Evolutionary conservation across 2,797 vertebrate species (phyloP), one percentile per base, ranked within the genome.

Genomic region (Cygnus olor): DNA sequence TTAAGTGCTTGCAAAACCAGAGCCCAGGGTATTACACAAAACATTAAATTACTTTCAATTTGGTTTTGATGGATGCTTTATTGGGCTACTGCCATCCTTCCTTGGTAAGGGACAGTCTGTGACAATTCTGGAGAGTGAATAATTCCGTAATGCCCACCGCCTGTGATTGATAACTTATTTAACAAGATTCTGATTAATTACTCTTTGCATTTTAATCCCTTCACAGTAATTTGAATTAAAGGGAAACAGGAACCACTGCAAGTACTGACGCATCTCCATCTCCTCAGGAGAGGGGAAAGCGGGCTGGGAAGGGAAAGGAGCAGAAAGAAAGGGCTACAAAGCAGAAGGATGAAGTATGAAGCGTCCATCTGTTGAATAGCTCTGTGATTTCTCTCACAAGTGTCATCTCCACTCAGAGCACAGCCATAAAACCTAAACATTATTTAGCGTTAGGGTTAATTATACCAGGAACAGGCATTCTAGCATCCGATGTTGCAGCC

Each of bases 1-100:
- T 83, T 63, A 89, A 91, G 34, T 79, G 65, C 73, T 30, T 72
- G 69, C 45, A 73, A 80, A 82, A 93, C 72, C 85, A 78, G 70
- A 77, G 82, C 64, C 57, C 64, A 74, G 85, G 34, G 53, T 87
- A 56, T 65, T 63, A 58, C 2, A 93, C 13, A 61, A 57, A 64
- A 89, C 68, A 76, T 42, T 40, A 66, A 49, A 63, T 30, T 42
- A 70, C 2, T 6, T 65, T 86, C 90, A 60, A 60, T 61, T 78
- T 68, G 49, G 5, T 8, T 69, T 80, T 89, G 60, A 91, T 14
- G 14, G 65, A 60, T 79, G 54, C 72, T 95, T 87, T 72, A 89
- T 32, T 51, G 76, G 85, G 54, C 53, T 60, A 10, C 45, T 32
- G 7, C 72, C 68, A 72, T 42, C 47, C 30, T 54, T 42, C 47